Percentiles rank a stretch among this genome's conserved stretches.
Conservation (phyloP, 2,888 invertebrate species). For the Patella depressa region DNA sequence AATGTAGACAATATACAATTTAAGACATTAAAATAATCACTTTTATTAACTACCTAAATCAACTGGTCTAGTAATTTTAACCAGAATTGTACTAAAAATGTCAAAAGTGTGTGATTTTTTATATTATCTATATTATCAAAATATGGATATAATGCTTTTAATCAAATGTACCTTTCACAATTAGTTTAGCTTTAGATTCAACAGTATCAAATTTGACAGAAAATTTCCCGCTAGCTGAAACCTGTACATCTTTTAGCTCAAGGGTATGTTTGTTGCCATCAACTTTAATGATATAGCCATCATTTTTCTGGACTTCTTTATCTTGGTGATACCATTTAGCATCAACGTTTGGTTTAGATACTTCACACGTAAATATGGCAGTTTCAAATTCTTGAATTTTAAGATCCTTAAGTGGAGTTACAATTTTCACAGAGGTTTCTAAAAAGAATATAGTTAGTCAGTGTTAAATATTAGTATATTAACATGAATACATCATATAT, state of each 20-base stretch:
- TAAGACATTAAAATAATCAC: no score
- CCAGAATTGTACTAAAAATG: background rate
- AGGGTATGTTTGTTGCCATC: conserved; percentile 48
- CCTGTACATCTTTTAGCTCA: conserved; percentile 44
- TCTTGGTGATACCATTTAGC: conserved; percentile 54
- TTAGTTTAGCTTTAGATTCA: conserved; percentile 49
- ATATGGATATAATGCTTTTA: background rate
- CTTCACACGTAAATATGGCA: conserved; percentile 49
- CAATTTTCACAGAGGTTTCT: conserved; percentile 45
- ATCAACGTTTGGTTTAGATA: conserved; percentile 53
- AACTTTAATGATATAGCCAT: conserved; percentile 80
- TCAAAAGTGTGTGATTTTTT: background rate
- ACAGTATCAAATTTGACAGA: conserved; percentile 46
- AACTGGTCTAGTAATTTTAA: no score
- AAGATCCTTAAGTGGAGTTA: conserved; percentile 44
- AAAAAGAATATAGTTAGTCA: conserved; percentile 15
- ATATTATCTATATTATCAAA: background rate
- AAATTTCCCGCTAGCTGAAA: conserved; percentile 62
- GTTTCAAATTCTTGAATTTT: conserved; percentile 47
- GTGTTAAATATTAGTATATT: background rate
- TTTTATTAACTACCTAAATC: no score
- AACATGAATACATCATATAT: no score
- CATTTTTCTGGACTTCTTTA: conserved; percentile 79
- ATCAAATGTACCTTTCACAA: conserved; percentile 50
- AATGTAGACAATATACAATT: no score